A percentile compares a stretch with the other conserved stretches of the same genome.
phyloP scores from a whole-genome alignment of 2,888 invertebrate genomes.

The Lycia hirtaria region DNA sequence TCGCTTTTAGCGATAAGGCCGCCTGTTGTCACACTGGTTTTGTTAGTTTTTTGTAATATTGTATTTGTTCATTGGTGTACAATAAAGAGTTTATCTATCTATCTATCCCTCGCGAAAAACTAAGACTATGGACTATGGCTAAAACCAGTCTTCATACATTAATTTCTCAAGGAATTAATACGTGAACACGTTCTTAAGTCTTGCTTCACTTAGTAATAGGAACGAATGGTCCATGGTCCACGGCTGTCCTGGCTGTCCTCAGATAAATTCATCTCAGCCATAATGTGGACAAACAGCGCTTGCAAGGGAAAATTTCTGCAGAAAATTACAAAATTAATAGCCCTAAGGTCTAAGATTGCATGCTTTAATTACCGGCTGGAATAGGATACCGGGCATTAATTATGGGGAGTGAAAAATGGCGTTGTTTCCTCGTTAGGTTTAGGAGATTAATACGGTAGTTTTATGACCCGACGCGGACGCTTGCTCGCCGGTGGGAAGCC shows the following conservation, averaged over 20 bases:
- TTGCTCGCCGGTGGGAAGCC: not conserved
- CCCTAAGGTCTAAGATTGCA: conserved; percentile 44
- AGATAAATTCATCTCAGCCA: conserved; percentile 54
- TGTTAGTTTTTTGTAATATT: too few species aligned
- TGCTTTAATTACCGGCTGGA: conserved; percentile 39
- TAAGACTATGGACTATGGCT: too few species aligned
- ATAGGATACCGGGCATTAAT: conserved; percentile 42
- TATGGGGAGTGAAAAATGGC: conserved; percentile 42
- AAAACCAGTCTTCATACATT: not conserved
- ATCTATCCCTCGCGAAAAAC: too few species aligned
- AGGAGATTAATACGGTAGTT: conserved; percentile 35
- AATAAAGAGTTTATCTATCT: too few species aligned
- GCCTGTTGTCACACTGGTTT: too few species aligned
- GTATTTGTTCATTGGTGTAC: too few species aligned
- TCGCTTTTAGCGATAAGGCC: too few species aligned
- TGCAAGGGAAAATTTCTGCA: conserved; percentile 41
- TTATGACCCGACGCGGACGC: conserved; percentile 25
- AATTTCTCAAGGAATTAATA: not conserved
- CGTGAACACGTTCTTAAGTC: conserved; percentile 15
- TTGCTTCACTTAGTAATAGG: conserved; percentile 48
- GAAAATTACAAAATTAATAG: conserved; percentile 44
- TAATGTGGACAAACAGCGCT: conserved; percentile 52
- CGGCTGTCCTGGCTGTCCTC: conserved; percentile 45
- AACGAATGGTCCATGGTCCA: conserved; percentile 51
- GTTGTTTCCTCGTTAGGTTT: conserved; percentile 40